Conservation (phyloP, 2,888 invertebrate genomes). For the Micoletzkya japonica region DNA sequence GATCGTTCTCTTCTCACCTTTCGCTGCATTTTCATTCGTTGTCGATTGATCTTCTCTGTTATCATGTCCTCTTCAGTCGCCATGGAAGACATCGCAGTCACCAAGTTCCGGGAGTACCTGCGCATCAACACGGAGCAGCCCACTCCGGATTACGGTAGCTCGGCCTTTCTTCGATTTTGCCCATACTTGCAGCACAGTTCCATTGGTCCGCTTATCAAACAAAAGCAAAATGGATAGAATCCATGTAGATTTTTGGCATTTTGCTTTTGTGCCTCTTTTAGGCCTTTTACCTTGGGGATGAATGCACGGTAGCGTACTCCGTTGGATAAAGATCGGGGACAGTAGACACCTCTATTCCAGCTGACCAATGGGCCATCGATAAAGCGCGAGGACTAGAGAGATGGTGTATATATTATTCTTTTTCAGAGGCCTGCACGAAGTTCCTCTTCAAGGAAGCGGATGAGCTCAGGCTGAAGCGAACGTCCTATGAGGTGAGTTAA, state of each 20-base stretch:
- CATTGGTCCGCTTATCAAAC: no score
- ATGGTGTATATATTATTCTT: background rate
- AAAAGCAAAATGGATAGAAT: no score
- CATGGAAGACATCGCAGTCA: slow-evolving; percentile 69
- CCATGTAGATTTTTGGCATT: no score
- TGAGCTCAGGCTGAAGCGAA: slow-evolving; percentile 50
- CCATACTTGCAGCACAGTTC: no score
- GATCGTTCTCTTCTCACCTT: background rate
- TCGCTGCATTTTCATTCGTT: background rate
- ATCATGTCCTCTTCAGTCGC: slow-evolving; percentile 1
- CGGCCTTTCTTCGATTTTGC: no score
- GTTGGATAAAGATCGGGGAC: no score
- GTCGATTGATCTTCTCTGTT: background rate
- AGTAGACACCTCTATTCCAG: no score
- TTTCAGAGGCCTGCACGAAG: slow-evolving; percentile 50
- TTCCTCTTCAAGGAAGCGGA: slow-evolving; percentile 54
- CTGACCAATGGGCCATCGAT: background rate
- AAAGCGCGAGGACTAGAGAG: background rate
- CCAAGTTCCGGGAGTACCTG: slow-evolving; percentile 82
- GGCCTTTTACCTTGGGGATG: no score
- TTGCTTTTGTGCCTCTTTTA: no score
- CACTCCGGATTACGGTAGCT: slow-evolving; percentile 79
- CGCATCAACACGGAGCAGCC: slow-evolving; percentile 86
- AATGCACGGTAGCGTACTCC: no score
- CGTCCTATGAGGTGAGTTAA: slow-evolving; percentile 49